Conservation (phyloP, 2,113 vertebrate species). For the Gasterosteus nipponicus region DNA sequence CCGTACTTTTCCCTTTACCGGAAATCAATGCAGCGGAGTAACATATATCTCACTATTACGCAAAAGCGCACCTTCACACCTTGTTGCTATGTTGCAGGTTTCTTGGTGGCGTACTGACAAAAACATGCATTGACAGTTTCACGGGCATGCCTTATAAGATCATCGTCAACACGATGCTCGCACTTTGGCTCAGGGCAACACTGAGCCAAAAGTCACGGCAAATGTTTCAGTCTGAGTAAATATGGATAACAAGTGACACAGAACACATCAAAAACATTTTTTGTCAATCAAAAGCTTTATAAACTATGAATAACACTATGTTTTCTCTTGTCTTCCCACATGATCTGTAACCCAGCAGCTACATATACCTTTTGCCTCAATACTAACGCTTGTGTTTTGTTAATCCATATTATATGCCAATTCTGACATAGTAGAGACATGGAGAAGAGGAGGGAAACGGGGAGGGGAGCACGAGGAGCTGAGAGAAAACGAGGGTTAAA, state of each 20-base stretch:
- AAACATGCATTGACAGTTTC: conserved; percentile 63
- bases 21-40: background rate
- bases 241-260: conserved; percentile 53
- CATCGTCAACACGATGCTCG: conserved; percentile 48
- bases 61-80: conserved; percentile 26
- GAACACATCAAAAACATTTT: conserved; percentile 51
- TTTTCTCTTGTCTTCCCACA: conserved; percentile 13
- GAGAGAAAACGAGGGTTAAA: conserved; percentile 52
- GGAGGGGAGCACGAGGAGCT: conserved; percentile 8
- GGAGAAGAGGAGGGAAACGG: background rate
- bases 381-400: conserved; percentile 41
- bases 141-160: conserved; percentile 58
- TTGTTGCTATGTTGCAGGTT: conserved; percentile 35
- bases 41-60: conserved; percentile 25
- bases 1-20: background rate
- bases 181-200: conserved; percentile 56
- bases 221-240: conserved; percentile 53
- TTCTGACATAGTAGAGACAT: conserved; percentile 20
- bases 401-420: conserved; percentile 51
- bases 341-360: conserved; percentile 3
- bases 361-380: background rate
- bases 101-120: conserved; percentile 38
- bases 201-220: conserved; percentile 57
- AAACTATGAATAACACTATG: conserved; percentile 34
- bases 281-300: conserved; percentile 36